These are phyloP conservation scores for Oceanites oceanicus DNA, from an alignment of 2,113 vertebrate genomes.

Conservation along the genomic window DNA sequence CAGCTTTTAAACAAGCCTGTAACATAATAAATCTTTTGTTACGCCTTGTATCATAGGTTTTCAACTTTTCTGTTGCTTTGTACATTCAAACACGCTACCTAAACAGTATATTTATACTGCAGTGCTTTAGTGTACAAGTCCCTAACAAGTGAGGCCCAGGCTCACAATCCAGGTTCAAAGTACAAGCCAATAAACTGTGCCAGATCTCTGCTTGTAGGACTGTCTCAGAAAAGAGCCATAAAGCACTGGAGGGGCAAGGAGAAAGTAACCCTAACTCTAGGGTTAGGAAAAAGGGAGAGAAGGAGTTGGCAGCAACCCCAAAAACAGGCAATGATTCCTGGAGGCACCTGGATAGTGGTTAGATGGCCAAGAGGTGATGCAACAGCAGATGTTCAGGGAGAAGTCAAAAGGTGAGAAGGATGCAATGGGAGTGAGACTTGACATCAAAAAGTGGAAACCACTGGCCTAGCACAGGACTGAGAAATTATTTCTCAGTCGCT, in stretches of 20 bases:
- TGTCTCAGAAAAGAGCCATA: background rate
- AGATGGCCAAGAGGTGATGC: background rate
- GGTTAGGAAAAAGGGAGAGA: background rate
- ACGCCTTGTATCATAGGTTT: background rate
- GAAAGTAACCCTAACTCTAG: background rate
- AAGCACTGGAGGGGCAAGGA: background rate
- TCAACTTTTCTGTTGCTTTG: background rate
- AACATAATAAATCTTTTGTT: background rate
- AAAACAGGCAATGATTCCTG: background rate
- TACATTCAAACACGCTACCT: background rate
- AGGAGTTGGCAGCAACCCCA: background rate
- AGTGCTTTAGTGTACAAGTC: background rate
- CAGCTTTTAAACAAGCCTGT: background rate
- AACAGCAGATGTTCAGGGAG: background rate
- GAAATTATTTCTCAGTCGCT: background rate
- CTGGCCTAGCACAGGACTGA: background rate
- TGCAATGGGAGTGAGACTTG: background rate
- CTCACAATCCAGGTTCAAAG: background rate
- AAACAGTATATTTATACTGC: background rate
- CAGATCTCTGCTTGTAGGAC: background rate
- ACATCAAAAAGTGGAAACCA: background rate
- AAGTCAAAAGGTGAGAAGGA: background rate
- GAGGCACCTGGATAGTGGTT: background rate
- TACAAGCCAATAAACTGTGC: background rate
- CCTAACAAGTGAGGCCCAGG: background rate